A percentile compares a stretch with the other conserved stretches of the same genome.
Conservation (phyloP, 2,888 invertebrate species). For the Geophilus truncorum region DNA sequence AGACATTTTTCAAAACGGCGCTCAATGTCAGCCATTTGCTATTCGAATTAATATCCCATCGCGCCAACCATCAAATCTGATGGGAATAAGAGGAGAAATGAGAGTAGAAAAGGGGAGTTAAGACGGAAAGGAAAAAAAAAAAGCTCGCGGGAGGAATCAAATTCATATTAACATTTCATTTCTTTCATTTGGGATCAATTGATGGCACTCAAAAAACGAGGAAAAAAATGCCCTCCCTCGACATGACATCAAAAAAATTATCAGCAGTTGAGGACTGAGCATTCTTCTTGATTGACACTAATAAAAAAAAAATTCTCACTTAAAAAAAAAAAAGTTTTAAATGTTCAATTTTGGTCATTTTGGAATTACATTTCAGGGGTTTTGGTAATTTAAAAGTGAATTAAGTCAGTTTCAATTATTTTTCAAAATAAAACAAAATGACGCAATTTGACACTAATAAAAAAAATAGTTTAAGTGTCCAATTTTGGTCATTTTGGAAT, state of each 20-base stretch:
- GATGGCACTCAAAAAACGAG: neutral
- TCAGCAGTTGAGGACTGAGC: neutral
- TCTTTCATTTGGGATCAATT: slow-evolving; percentile 13
- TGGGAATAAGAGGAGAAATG: slow-evolving; percentile 7
- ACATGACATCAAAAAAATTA: neutral
- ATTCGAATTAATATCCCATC: slow-evolving; percentile 17
- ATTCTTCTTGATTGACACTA: neutral
- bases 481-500: too few species aligned
- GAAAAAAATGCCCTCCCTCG: neutral
- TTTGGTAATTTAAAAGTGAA: too few species aligned
- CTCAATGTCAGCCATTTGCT: slow-evolving; percentile 4
- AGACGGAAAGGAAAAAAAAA: neutral
- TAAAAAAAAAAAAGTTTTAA: too few species aligned
- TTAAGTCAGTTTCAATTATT: too few species aligned
- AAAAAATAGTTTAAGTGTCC: too few species aligned
- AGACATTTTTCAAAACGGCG: slow-evolving; percentile 11
- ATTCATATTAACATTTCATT: slow-evolving; percentile 18
- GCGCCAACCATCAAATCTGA: slow-evolving; percentile 15
- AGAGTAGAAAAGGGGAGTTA: neutral
- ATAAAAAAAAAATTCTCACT: too few species aligned
- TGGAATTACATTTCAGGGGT: too few species aligned
- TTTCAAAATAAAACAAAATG: too few species aligned
- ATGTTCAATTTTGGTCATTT: too few species aligned
- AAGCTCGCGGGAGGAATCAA: slow-evolving; percentile 10
- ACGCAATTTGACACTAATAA: too few species aligned